Percentiles rank a stretch among this genome's conserved stretches.
phyloP scores from a whole-genome alignment of 2,888 invertebrate genomes.

The Strigamia maritima region DNA sequence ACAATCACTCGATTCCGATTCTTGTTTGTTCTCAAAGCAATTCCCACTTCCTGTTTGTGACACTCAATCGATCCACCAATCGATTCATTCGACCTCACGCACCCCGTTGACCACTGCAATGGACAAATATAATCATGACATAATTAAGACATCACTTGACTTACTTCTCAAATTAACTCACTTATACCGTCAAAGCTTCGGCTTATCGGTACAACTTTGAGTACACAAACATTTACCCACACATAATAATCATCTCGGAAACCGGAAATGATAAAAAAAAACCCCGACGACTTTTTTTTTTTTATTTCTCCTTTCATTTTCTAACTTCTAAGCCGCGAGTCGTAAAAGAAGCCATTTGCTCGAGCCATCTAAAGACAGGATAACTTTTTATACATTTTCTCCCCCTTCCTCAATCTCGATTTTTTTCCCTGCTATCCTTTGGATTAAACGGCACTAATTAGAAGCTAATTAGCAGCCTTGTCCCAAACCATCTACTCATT shows the following conservation, averaged over 20 bases:
- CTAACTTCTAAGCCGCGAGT: constrained; percentile 16
- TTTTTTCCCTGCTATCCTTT: neutral
- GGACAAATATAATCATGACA: neutral
- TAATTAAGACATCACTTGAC: constrained; percentile 21
- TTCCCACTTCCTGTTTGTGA: neutral
- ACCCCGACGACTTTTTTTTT: neutral
- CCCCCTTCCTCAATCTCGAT: neutral
- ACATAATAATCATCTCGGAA: neutral
- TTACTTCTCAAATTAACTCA: neutral
- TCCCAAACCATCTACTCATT: constrained; percentile 7
- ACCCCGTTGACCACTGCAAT: constrained; percentile 2
- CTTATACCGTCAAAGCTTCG: neutral
- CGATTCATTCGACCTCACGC: neutral
- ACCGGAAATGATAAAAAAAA: constrained; percentile 25
- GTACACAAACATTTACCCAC: neutral
- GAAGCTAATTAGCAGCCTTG: constrained; percentile 24
- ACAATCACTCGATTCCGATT: neutral
- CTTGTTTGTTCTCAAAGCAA: neutral
- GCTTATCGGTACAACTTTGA: neutral
- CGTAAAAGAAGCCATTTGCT: constrained; percentile 15
- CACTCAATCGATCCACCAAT: neutral
- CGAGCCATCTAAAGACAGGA: constrained; percentile 11
- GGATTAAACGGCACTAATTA: constrained; percentile 16
- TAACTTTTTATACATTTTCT: constrained; percentile 15
- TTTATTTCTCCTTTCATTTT: constrained; percentile 2